Evolutionary conservation across 1,140 invertebrate species (phyloP), one percentile per base, ranked within the genome.

Genomic region (Penaeus chinensis): DNA sequence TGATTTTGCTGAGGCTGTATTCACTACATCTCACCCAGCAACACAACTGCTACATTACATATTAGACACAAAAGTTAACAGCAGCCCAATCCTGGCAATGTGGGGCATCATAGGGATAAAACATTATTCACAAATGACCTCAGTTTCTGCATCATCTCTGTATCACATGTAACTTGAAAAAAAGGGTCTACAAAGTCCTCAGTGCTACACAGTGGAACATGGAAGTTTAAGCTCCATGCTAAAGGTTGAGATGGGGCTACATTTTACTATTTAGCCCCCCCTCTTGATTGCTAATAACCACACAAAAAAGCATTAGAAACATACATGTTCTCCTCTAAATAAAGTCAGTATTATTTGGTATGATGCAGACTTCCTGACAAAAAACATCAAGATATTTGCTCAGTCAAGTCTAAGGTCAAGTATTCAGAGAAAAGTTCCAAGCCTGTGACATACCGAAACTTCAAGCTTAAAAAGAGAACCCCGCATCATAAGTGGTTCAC

Each of bases 121-220:
- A 69, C 65, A 69, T 22, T 37, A 62, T 69, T 82, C 81, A 82
- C 81, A 82, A 66, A 27, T 82, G 81, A 82, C 81, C 81, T 82
- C 77, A 79, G 81, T 82, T 66, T 85, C 83, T 85, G 74, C 83
- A 85, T 85, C 83, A 85, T 85, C 24, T 78, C 47, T 85, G 32
- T 76, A 54, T 54, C 54, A 54, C 47, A 63, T 71, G 63, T 65
- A 62, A 47, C 60, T 78, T 65, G 54, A 85, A 63, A 85, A 84
- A 65, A 78, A 62, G 83, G 71, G 37, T 60, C 54, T 54, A 54
- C 54, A 62, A 60, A 60, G 78, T 77, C 61, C 74, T 76, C 69
- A 85, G 83, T 85, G 83, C 83, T 85, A 85, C 83, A 85, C 83
- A 85, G 83, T 85, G 74, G 83, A 78, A 62, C 74, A 77, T 85